Evolutionary conservation across 2,888 invertebrate species (phyloP).

Genomic region (Lepas anatifera): DNA sequence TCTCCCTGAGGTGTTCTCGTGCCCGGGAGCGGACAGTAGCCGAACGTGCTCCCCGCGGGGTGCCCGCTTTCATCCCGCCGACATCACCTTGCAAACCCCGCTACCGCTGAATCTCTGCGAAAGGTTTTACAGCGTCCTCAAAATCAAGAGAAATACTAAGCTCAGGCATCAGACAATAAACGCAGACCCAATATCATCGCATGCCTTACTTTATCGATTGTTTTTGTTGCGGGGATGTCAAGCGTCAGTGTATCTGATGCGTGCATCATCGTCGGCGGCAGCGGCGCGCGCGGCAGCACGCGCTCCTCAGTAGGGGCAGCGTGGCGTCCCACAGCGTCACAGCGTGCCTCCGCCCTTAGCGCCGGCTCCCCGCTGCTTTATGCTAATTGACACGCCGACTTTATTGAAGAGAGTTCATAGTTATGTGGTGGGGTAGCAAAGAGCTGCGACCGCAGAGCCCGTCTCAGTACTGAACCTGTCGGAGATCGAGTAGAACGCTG

Average conservation of each 20-base stretch:
- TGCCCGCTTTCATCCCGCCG: background rate
- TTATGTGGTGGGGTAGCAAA: background rate
- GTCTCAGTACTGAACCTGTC: background rate
- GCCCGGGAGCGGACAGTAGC: background rate
- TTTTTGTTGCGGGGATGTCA: too few relatives aligned
- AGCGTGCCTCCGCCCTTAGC: background rate
- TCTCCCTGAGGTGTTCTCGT: too few relatives aligned
- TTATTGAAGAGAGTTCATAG: constrained; percentile 1
- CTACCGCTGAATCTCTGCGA: too few relatives aligned
- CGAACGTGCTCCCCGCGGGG: background rate
- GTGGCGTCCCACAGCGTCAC: background rate
- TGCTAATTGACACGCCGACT: constrained; percentile 9
- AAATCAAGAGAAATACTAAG: too few relatives aligned
- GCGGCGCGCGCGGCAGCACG: background rate
- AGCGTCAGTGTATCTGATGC: background rate
- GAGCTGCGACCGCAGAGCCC: too few relatives aligned
- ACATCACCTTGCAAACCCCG: too few relatives aligned
- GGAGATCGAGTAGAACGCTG: too few relatives aligned
- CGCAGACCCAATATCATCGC: too few relatives aligned
- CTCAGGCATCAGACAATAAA: too few relatives aligned
- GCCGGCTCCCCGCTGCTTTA: background rate
- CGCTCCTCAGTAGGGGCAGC: background rate
- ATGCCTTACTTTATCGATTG: too few relatives aligned
- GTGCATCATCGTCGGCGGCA: background rate
- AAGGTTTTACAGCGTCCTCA: too few relatives aligned